Conservation (phyloP, 2,113 vertebrate species). For the Rhodinocichla rosea region DNA sequence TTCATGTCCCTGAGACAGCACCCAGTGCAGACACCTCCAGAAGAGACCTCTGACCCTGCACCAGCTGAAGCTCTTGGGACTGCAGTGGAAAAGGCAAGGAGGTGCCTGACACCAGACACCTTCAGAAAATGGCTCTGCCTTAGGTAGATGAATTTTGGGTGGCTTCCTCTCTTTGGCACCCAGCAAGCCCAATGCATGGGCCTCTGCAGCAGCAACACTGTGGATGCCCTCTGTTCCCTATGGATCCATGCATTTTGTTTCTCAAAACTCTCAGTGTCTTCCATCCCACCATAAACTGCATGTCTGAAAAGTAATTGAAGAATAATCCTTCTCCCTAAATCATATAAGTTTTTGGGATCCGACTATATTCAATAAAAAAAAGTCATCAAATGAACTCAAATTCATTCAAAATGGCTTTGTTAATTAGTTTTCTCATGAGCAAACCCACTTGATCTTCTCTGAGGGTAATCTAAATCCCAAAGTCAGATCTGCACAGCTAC, state of each 20-base stretch:
- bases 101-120: not conserved
- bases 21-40: not conserved
- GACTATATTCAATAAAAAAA: not conserved
- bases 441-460: not conserved
- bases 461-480: not conserved
- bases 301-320: not conserved
- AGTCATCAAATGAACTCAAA: not conserved
- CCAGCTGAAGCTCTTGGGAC: not conserved
- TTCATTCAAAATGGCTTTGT: not conserved
- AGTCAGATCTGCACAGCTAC: not conserved
- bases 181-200: accelerated
- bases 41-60: not conserved
- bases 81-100: not conserved
- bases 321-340: not conserved
- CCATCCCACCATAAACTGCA: not conserved
- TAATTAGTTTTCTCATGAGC: not conserved
- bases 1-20: not conserved
- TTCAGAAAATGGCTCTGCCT: not conserved
- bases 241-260: not conserved
- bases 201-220: accelerated
- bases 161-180: not conserved
- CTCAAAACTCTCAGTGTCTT: not conserved
- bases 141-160: not conserved
- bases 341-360: not conserved
- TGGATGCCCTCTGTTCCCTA: not conserved